Percentiles rank a stretch among this genome's conserved stretches.
Evolutionary conservation across 1,140 invertebrate species (phyloP).

Genomic region (Drosophila novamexicana): DNA sequence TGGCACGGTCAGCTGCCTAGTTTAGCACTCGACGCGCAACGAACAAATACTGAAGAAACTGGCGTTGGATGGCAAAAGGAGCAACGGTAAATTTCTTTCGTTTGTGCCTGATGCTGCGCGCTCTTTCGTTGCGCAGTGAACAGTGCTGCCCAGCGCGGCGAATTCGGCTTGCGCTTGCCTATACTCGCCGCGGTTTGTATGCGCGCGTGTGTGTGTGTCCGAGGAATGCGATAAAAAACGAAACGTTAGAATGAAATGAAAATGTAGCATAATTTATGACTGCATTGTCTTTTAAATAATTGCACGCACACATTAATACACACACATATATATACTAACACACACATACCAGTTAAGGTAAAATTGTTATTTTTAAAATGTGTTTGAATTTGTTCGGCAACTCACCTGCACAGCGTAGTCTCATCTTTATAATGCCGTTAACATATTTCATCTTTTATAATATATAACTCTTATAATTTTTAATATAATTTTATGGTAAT

Average conservation of each 20-base stretch:
- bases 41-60: slow-evolving; percentile 77
- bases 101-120: slow-evolving; percentile 57
- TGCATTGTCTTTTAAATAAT: slow-evolving; percentile 82
- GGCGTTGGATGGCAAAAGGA: slow-evolving; percentile 33
- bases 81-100: slow-evolving; percentile 20
- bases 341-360: slow-evolving; percentile 13
- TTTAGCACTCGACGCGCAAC: slow-evolving; percentile 60
- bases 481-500: slow-evolving; percentile 30
- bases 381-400: slow-evolving; percentile 58
- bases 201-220: slow-evolving; percentile 44
- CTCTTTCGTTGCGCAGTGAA: slow-evolving; percentile 52
- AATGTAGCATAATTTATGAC: slow-evolving; percentile 82
- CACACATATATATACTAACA: slow-evolving; percentile 40
- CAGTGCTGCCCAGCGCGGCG: slow-evolving; percentile 54
- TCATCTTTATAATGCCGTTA: slow-evolving; percentile 47
- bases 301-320: slow-evolving; percentile 67
- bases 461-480: slow-evolving; percentile 37
- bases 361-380: slow-evolving; percentile 59
- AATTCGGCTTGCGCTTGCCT: slow-evolving; percentile 49
- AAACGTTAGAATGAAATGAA: slow-evolving; percentile 81
- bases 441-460: slow-evolving; percentile 63
- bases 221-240: slow-evolving; percentile 81
- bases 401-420: slow-evolving; percentile 44
- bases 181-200: slow-evolving; percentile 5
- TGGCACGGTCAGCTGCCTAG: slow-evolving; percentile 25